phyloP scores from a whole-genome alignment of 1,140 invertebrate species.

The Neotoxoptera formosana region DNA sequence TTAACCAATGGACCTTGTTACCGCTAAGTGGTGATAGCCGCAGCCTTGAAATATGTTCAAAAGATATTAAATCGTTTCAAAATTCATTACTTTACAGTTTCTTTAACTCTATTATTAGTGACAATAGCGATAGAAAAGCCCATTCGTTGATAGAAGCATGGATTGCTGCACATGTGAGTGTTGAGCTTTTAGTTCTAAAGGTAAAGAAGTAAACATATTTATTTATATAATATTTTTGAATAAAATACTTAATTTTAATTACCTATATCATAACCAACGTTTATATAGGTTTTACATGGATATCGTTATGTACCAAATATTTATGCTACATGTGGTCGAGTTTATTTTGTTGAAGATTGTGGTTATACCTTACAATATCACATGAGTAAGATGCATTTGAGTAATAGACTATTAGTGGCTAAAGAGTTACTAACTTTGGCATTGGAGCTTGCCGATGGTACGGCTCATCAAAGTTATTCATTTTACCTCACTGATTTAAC shows the following conservation, averaged over 20 bases:
- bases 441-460: conserved; percentile 38
- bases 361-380: conserved; percentile 25
- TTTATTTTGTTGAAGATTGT: conserved; percentile 52
- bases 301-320: conserved; percentile 30
- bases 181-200: conserved; percentile 38
- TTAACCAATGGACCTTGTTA: background rate
- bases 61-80: background rate
- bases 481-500: conserved; percentile 54
- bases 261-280: background rate
- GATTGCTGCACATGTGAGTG: conserved; percentile 11
- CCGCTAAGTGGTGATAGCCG: background rate
- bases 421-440: conserved; percentile 39
- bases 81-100: background rate
- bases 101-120: background rate
- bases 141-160: background rate
- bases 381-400: conserved; percentile 5
- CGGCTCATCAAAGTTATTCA: conserved; percentile 38
- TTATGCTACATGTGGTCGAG: conserved; percentile 1
- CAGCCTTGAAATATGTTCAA: conserved; percentile 36
- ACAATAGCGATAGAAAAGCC: background rate
- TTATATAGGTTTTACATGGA: conserved; percentile 32
- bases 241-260: background rate
- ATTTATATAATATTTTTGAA: background rate
- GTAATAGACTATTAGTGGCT: background rate
- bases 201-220: background rate